Percentiles rank a stretch among this genome's conserved stretches.
These are phyloP conservation scores for Patella depressa DNA, from an alignment of 2,888 invertebrate genomes.

Conservation along the genomic window DNA sequence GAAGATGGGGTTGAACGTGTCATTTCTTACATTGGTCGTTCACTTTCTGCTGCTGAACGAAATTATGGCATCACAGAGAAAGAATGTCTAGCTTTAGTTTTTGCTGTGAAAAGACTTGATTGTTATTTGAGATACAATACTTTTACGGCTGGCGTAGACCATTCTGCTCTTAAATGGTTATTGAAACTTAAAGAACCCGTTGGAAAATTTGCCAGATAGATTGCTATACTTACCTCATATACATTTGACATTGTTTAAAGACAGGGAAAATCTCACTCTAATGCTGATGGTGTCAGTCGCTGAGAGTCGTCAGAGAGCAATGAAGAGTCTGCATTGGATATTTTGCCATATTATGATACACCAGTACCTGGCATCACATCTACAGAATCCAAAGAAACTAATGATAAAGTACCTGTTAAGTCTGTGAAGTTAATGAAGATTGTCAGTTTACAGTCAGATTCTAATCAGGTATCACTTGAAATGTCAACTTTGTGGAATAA, in stretches of 20 bases:
- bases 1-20: too few relatives aligned
- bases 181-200: constrained; percentile 17
- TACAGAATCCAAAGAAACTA: not conserved
- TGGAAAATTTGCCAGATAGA: constrained; percentile 14
- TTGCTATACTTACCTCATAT: constrained; percentile 6
- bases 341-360: not conserved
- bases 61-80: too few relatives aligned
- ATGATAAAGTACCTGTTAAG: not conserved
- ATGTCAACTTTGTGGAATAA: too few relatives aligned
- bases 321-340: constrained; percentile 3
- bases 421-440: not conserved
- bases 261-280: constrained; percentile 8
- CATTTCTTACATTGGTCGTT: too few relatives aligned
- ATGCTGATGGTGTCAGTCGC: constrained; percentile 16
- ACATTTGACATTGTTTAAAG: not conserved
- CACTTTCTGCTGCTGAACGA: too few relatives aligned
- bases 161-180: constrained; percentile 29
- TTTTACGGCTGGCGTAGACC: constrained; percentile 20
- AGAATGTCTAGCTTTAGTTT: too few relatives aligned
- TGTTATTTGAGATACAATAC: constrained; percentile 15
- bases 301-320: not conserved
- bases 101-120: constrained; percentile 26
- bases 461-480: too few relatives aligned
- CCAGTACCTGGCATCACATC: not conserved
- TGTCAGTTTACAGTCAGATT: too few relatives aligned